Conservation (phyloP, 1,140 invertebrate species). For the Aphis gossypii region DNA sequence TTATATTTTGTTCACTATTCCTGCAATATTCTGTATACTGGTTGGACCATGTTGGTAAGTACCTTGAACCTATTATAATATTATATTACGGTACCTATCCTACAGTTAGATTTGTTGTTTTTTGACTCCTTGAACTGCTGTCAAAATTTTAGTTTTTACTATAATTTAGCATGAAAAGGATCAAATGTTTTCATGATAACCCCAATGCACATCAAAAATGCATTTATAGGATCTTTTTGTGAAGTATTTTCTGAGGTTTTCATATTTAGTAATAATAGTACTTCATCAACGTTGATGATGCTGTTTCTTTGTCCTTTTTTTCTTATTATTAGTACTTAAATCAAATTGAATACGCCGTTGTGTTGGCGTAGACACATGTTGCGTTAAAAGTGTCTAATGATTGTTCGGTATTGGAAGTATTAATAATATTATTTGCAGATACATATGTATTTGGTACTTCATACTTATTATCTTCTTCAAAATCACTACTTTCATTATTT, state of each 20-base stretch:
- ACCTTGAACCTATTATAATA: no score
- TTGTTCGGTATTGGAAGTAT: neutral
- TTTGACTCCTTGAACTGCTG: neutral
- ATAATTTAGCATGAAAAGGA: constrained; percentile 7
- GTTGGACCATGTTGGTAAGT: no score
- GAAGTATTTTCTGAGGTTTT: neutral
- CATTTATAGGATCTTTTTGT: neutral
- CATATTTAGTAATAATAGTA: neutral
- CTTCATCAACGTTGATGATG: no score
- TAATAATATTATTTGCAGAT: constrained; percentile 16
- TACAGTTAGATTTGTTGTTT: neutral
- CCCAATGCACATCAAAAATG: constrained; percentile 19
- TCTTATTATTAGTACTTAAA: neutral
- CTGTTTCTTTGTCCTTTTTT: constrained; percentile 16
- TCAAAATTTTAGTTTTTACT: neutral
- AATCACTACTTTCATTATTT: no score
- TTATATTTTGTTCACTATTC: no score
- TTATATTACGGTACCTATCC: no score
- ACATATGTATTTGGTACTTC: neutral
- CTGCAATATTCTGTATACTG: no score
- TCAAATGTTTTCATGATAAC: neutral
- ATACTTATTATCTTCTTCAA: neutral
- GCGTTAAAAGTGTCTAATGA: neutral
- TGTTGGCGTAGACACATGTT: neutral
- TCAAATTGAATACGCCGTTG: neutral